Evolutionary conservation across 2,797 vertebrate genomes (phyloP), one percentile per base, ranked within the genome.

Genomic region (Bradypodion ventrale): DNA sequence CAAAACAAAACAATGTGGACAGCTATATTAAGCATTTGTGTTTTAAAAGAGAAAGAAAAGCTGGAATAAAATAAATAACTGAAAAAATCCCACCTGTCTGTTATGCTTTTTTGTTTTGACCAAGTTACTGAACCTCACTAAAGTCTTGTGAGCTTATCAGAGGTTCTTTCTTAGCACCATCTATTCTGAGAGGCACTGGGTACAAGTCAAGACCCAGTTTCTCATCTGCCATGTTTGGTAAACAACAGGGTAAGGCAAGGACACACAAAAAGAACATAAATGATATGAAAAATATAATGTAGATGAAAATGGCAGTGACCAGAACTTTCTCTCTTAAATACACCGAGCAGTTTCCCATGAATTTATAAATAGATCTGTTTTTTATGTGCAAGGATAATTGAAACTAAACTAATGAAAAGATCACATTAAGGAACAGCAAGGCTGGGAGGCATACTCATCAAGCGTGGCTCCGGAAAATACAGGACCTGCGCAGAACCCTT

Each of bases 391-490:
- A 35, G 12, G 49, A 29, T 60, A 60, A 46, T 27, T 7, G 52
- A 70, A 62, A n/a, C 60, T 77, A 70, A 75, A 66, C 29, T 23
- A 84, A 40, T 72, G 83, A 46, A 62, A 80, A 68, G 16, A 60
- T 69, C 78, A 75, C 62, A 76, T 46, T 69, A 68, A 81, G 63
- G 16, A 85, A 80, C 40, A 85, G 68, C 62, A 81, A 60, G n/a
- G 72, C 37, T 32, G 78, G 25, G 52, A n/a, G n/a, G n/a, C n/a
- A n/a, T n/a, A n/a, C n/a, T n/a, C n/a, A n/a, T n/a, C n/a, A n/a
- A n/a, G n/a, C n/a, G n/a, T n/a, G n/a, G n/a, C n/a, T n/a, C n/a
- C n/a, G n/a, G n/a, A n/a, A n/a, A n/a, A n/a, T n/a, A n/a, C n/a
- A n/a, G n/a, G n/a, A n/a, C n/a, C n/a, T n/a, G n/a, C n/a, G n/a